phyloP scores from a whole-genome alignment of 2,888 invertebrate genomes.

The Caenorhabditis zanzibari region DNA sequence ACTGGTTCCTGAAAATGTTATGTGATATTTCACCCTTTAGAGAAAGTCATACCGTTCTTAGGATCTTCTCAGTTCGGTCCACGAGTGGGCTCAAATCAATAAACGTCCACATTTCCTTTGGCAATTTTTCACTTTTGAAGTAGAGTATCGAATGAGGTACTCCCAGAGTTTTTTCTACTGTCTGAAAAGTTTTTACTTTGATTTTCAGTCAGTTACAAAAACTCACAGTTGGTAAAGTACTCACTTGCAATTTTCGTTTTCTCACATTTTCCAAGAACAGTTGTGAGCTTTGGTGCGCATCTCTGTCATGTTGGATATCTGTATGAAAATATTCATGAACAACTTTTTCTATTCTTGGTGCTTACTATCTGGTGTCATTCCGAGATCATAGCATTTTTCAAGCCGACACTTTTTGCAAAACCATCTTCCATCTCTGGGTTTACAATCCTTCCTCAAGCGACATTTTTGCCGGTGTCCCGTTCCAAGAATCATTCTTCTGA shows the following conservation, averaged over 20 bases:
- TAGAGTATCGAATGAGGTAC: constrained; percentile 26
- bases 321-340: background rate
- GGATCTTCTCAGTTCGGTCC: background rate
- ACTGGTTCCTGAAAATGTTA: constrained; percentile 5
- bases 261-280: constrained; percentile 32
- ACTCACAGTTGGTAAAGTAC: constrained; percentile 22
- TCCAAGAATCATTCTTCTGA: constrained; percentile 43
- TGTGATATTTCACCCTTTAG: background rate
- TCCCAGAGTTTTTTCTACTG: constrained; percentile 36
- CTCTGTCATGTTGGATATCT: constrained; percentile 53
- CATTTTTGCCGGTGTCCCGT: constrained; percentile 37
- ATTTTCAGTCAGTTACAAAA: background rate
- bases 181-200: background rate
- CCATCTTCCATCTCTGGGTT: constrained; percentile 36
- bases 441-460: constrained; percentile 2
- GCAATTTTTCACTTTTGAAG: background rate
- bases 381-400: constrained; percentile 26
- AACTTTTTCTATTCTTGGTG: no score
- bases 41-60: background rate
- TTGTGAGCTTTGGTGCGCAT: constrained; percentile 28
- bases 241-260: constrained; percentile 7
- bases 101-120: constrained; percentile 2
- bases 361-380: constrained; percentile 54
- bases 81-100: constrained; percentile 32
- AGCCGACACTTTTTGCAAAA: constrained; percentile 54